These are phyloP conservation scores for Macrochelys suwanniensis DNA, from an alignment of 2,797 vertebrate species.

Conservation along the genomic window DNA sequence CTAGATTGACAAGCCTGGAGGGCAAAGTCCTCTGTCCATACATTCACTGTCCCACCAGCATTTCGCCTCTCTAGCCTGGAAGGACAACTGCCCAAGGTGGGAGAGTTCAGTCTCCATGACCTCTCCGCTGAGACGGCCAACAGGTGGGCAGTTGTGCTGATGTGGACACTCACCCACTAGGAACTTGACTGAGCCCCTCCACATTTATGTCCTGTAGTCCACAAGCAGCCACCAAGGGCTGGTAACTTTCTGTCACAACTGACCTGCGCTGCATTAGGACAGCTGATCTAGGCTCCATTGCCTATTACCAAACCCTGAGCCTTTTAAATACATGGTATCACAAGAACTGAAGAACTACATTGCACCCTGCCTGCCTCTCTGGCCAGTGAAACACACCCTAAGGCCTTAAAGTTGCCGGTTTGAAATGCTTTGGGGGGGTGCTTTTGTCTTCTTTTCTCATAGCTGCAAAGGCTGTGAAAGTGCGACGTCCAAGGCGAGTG, in stretches of 20 bases:
- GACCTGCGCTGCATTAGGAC: neutral
- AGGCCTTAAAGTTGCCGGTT: neutral
- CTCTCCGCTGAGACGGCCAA: neutral
- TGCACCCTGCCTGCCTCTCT: neutral
- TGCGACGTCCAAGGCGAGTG: fast-evolving
- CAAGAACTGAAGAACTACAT: neutral
- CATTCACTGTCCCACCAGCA: neutral
- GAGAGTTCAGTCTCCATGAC: neutral
- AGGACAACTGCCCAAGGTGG: neutral
- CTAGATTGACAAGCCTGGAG: neutral
- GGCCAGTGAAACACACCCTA: neutral
- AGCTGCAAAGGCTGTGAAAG: neutral
- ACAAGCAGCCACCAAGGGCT: neutral
- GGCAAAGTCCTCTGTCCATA: neutral
- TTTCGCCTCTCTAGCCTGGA: neutral
- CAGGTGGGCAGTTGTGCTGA: neutral
- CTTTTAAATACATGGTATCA: neutral
- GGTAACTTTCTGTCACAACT: neutral
- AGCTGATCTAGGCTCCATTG: neutral
- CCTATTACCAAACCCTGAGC: neutral
- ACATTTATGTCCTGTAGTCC: neutral
- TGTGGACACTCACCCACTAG: neutral
- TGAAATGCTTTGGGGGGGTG: neutral
- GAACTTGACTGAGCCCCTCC: neutral
- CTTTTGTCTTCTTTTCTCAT: neutral